Evolutionary conservation across 2,797 vertebrate genomes (phyloP), one percentile per base, ranked within the genome.

Genomic region (Coregonus suidteri): DNA sequence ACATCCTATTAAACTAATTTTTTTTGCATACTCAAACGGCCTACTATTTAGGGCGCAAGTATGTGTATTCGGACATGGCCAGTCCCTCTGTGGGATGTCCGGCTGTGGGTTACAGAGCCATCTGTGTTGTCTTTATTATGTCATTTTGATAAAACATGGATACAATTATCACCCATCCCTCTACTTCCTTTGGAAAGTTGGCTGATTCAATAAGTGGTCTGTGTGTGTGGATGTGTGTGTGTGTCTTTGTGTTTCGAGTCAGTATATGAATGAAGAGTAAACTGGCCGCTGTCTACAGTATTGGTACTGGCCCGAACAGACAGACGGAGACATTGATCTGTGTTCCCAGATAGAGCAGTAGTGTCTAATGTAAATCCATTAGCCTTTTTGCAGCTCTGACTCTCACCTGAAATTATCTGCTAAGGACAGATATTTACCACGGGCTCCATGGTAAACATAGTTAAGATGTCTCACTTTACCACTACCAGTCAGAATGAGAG

Each of bases 361-460:
- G 41, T 47, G 9, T 47, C 41, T 47, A 11, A 3, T 47, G 41
- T 47, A 13, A 47, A 47, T 11, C 41, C 41, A 3, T 47, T 13
- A 47, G 41, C 41, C 41, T 13, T 47, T 47, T 47, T 47, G 70
- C 79, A 56, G 74, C 88, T 90, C 92, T 92, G 87, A 16, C 66
- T 52, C 86, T 84, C 77, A 78, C 25, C 77, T 62, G 6, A 20
- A 62, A 62, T 20, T 6, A 62, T 6, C 56, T 62, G 56, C 56
- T 20, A 20, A n/a, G 16, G 4, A 62, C 56, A n/a, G n/a, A 59
- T 59, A 18, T 59, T 59, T 20, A 59, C 56, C 56, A 59, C 1
- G n/a, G 6, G 56, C 1, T 20, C 56, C 56, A 20, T 20, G 7
- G 56, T 3, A 18, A 59, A 59, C 56, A 59, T 59, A 3, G n/a